Base-by-base conservation (phyloP, 2,888 invertebrate species). In the Drosophila siamana region DNA sequence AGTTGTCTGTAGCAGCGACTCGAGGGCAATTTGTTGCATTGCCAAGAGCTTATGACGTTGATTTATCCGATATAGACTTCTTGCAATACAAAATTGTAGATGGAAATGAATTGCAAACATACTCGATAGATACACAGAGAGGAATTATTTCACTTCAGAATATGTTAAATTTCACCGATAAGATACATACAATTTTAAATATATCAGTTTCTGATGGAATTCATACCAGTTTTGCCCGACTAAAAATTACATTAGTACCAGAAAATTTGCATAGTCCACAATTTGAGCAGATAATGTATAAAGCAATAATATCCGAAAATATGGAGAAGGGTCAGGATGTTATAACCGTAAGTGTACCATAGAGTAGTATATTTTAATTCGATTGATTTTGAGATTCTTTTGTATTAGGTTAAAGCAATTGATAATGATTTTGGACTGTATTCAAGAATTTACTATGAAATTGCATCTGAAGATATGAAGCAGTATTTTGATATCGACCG, bases 161-260 rank as follows among this genome's bases (percentile, higher is more conserved):
- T 90, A 94, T 96, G 90, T 95, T 96, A 69, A 95, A 95, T 88
- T 95, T 95, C 80, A 94, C 95, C 4, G 94, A 95, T 50, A 90
- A 90, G 38, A 94, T 94, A 52, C 93, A 94, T 55, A 95, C 95
- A 87, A 92, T 95, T 66, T 93, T 99, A 65, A 99, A 99, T 93
- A 95, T 99, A 30, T 98, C 98, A 1, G 98, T 98, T 38, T 97
- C 97, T 59, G 99, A 99, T 93, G 98, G 98, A 30, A 97, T 98
- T 36, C 98, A 98, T 93, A 98, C 97, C 6, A 96, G 95, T 75
- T 98, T 96, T 92, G 95, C 97, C 1, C 93, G 97, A 74, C 94
- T 97, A 13, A 96, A 96, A 93, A 95, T 97, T 50, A 94, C 96
- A 86, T 94, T 96, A 70, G 93, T 96, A 64, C 95, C 97, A 7